Evolutionary conservation across 2,797 vertebrate species (phyloP).

Genomic region (Harpagifer antarcticus): DNA sequence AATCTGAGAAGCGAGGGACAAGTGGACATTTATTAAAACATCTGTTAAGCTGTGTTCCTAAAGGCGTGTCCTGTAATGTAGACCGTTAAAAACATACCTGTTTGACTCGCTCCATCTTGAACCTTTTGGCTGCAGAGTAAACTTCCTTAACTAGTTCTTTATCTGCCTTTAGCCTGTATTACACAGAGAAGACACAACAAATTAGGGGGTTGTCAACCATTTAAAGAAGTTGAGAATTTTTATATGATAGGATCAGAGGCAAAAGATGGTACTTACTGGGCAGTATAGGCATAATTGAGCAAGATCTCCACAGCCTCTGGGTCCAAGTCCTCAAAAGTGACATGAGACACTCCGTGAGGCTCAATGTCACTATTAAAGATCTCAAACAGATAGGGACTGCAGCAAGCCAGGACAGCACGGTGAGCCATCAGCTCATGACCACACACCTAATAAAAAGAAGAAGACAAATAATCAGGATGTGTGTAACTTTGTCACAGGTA

Average conservation of each 20-base stretch:
- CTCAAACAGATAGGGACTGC: slow-evolving; percentile 98
- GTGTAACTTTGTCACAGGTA: neutral
- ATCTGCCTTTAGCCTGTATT: slow-evolving; percentile 94
- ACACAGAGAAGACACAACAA: neutral
- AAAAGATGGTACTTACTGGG: slow-evolving; percentile 88
- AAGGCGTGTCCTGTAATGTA: neutral
- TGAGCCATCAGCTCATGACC: slow-evolving; percentile 98
- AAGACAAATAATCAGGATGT: neutral
- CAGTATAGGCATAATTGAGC: slow-evolving; percentile 98
- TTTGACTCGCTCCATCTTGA: slow-evolving; percentile 99
- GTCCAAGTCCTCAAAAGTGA: slow-evolving; percentile 97
- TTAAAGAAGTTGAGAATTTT: slow-evolving; percentile 9
- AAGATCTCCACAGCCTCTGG: slow-evolving; percentile 97
- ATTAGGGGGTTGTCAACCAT: slow-evolving; percentile 47
- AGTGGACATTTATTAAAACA: neutral
- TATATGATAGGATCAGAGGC: neutral
- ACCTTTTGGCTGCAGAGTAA: slow-evolving; percentile 96
- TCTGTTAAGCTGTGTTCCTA: fast-evolving
- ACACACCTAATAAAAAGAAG: slow-evolving; percentile 87
- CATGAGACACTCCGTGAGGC: slow-evolving; percentile 93
- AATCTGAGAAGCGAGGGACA: slow-evolving; percentile 83
- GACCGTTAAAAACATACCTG: slow-evolving; percentile 84
- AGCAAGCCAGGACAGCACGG: slow-evolving; percentile 97
- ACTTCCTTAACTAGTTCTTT: slow-evolving; percentile 97
- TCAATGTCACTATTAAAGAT: slow-evolving; percentile 97